Evolutionary conservation across 2,888 invertebrate species (phyloP), one percentile per base, ranked within the genome.

Genomic region (Drosophila buzzatii): DNA sequence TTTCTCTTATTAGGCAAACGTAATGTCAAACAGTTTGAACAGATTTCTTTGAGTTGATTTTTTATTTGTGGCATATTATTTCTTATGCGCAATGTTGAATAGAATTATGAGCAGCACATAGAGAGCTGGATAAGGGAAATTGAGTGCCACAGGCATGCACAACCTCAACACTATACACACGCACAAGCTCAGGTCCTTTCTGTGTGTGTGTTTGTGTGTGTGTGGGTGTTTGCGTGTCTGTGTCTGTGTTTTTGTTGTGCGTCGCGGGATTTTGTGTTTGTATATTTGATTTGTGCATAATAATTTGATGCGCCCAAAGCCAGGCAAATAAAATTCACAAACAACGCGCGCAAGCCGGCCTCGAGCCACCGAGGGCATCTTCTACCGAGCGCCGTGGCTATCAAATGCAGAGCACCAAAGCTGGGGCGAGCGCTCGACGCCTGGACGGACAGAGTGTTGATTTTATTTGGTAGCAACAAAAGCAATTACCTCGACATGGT

Each of bases 231-330:
- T 44, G 79, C 42, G 65, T 60, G 53, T 52, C 35, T 39, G 65
- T 60, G 53, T 52, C 35, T 39, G 51, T 53, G 61, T 35, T 45
- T 33, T 58, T 59, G 59, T 45, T 45, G 61, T 56, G 79, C 53
- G 71, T 60, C 63, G 64, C 67, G 70, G 78, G 78, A 83, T 81
- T 78, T 78, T 42, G 69, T 89, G 59, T 71, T 77, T 80, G 65
- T 77, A 67, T 82, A 73, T 81, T 77, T 81, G 79, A 86, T 89
- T 85, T 89, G 82, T 82, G 85, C 85, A 89, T 84, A 89, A 89
- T 82, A 87, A 87, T 89, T 81, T 81, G 73, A 78, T 69, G 79
- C 67, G 82, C 89, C 77, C 42, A 51, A 52, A 76, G 86, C 82
- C 70, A 82, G 77, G 81, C 77, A 76, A 75, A 89, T 79, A 85